Evolutionary conservation across 2,797 vertebrate genomes (phyloP).

Genomic region (Syngnathus rostellatus): DNA sequence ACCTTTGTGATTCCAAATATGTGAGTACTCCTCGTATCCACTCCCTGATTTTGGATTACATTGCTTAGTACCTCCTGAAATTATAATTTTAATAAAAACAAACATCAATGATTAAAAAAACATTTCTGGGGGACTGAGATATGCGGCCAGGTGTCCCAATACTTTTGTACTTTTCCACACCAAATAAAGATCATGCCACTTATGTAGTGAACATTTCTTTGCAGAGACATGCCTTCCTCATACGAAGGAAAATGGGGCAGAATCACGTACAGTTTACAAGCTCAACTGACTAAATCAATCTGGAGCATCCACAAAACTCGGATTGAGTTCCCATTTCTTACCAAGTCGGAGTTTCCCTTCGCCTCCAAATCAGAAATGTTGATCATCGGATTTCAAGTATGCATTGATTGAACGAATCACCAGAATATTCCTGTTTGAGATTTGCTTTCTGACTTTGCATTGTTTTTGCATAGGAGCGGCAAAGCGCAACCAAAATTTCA

Average conservation of each 20-base stretch:
- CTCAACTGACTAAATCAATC: constrained; percentile 56
- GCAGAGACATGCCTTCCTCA: constrained; percentile 64
- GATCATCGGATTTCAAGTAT: constrained; percentile 58
- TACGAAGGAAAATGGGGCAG: constrained; percentile 60
- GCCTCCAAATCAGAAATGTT: constrained; percentile 60
- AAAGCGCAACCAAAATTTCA: constrained; percentile 51
- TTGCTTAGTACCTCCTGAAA: background rate
- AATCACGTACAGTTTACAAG: constrained; percentile 52
- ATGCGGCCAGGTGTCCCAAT: background rate
- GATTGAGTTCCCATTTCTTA: constrained; percentile 53
- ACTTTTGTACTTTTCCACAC: background rate
- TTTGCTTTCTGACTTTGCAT: background rate
- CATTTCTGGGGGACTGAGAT: background rate
- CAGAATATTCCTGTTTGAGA: background rate
- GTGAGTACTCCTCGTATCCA: constrained; percentile 26
- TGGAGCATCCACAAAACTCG: constrained; percentile 62
- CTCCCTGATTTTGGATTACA: background rate
- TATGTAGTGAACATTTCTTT: constrained; percentile 8
- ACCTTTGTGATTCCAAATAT: constrained; percentile 55
- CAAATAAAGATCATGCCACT: background rate
- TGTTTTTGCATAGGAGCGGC: constrained; percentile 48
- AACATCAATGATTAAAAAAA: background rate
- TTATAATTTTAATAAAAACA: background rate
- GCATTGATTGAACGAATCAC: background rate
- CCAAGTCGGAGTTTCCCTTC: constrained; percentile 61